Conservation (phyloP, 2,888 invertebrate genomes). For the Amphipoea oculea region DNA sequence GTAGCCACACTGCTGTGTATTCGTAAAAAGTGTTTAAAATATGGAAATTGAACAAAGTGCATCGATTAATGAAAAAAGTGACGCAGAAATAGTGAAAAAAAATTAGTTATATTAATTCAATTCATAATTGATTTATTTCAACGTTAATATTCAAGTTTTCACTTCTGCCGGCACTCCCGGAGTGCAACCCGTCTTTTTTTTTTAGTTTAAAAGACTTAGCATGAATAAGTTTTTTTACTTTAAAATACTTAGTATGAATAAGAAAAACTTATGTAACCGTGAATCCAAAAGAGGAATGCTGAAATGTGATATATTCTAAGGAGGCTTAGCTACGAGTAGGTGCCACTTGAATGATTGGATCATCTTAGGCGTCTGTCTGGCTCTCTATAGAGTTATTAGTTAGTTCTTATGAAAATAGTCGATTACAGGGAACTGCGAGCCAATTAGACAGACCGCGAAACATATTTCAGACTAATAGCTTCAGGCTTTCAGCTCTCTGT, state of each 20-base stretch:
- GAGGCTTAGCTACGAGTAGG: background rate
- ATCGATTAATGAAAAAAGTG: too few species aligned
- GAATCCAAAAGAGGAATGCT: background rate
- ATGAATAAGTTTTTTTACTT: background rate
- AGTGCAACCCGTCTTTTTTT: too few species aligned
- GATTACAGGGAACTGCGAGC: background rate
- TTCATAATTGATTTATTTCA: too few species aligned
- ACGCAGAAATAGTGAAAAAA: too few species aligned
- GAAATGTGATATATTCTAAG: constrained; percentile 1
- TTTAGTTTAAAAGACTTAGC: background rate
- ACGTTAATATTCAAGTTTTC: too few species aligned
- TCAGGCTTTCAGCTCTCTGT: too few species aligned
- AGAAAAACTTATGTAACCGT: background rate
- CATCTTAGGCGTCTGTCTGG: background rate
- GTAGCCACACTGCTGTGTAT: too few species aligned
- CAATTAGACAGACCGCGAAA: too few species aligned
- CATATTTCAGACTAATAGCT: background rate
- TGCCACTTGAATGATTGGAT: background rate
- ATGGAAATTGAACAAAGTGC: too few species aligned
- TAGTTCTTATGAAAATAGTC: background rate
- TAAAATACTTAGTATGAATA: background rate
- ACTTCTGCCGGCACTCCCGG: too few species aligned
- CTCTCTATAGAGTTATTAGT: background rate
- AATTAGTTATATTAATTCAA: too few species aligned
- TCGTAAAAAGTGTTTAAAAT: too few species aligned